Conservation (phyloP, 2,888 invertebrate species). For the Byasa hedistus region DNA sequence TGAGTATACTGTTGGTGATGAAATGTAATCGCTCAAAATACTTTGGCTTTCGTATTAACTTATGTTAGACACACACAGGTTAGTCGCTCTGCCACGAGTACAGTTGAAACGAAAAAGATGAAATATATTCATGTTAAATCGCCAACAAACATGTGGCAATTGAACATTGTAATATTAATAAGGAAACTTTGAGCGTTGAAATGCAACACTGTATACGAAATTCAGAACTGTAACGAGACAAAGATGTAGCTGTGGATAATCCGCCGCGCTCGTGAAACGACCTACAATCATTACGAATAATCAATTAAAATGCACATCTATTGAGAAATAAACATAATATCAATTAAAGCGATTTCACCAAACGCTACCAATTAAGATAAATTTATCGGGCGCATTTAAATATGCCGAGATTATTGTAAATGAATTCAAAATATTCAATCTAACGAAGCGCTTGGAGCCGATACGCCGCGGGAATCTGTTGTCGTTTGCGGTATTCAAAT, state of each 20-base stretch:
- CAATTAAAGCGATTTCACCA: conserved; percentile 20
- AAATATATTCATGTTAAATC: too few species aligned
- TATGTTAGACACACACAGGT: too few species aligned
- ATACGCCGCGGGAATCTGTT: conserved; percentile 15
- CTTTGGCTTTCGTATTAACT: too few species aligned
- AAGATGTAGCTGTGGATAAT: conserved; percentile 1
- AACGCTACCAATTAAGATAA: conserved; percentile 28
- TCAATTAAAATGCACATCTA: conserved; percentile 6
- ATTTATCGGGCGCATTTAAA: conserved; percentile 21
- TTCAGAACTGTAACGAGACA: neutral
- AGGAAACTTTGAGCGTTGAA: too few species aligned
- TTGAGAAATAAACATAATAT: conserved; percentile 23
- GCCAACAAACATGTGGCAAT: too few species aligned
- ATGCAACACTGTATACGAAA: too few species aligned
- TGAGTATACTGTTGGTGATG: too few species aligned
- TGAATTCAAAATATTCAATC: conserved; percentile 29
- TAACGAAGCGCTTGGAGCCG: conserved; percentile 25
- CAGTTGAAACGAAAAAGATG: too few species aligned
- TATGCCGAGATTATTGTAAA: conserved; percentile 26
- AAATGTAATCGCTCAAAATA: too few species aligned
- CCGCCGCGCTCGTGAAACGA: too few species aligned
- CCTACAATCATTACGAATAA: conserved; percentile 14
- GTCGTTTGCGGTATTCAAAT: conserved; percentile 28
- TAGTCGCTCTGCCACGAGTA: too few species aligned
- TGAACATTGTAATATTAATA: too few species aligned